Evolutionary conservation across 2,888 invertebrate genomes (phyloP).

Genomic region (Temnothorax ravouxi): DNA sequence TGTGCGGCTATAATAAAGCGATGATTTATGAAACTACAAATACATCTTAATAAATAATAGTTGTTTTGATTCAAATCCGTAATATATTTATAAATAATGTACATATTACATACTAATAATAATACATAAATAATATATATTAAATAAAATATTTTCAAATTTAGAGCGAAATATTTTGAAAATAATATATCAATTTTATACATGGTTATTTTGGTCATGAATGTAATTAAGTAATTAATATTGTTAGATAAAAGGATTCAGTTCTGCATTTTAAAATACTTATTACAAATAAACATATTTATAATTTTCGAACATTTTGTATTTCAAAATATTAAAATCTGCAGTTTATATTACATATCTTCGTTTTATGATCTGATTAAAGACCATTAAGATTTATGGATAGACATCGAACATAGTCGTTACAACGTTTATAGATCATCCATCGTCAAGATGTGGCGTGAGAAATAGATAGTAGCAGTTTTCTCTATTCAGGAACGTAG

Average conservation of each 20-base stretch:
- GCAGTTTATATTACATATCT: background rate
- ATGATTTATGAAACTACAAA: constrained; percentile 63
- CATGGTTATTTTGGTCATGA: background rate
- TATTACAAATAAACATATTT: background rate
- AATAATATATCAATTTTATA: constrained; percentile 8
- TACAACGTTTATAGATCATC: constrained; percentile 33
- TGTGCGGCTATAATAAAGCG: constrained; percentile 83
- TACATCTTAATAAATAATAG: constrained; percentile 46
- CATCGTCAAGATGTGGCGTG: constrained; percentile 29
- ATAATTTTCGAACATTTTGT: background rate
- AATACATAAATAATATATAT: background rate
- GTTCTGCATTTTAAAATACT: background rate
- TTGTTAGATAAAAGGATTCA: background rate
- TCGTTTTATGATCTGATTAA: constrained; percentile 1
- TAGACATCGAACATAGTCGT: background rate
- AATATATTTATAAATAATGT: background rate
- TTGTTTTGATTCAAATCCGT: background rate
- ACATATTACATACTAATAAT: background rate
- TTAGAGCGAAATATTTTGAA: background rate
- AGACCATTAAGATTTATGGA: background rate
- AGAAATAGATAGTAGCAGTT: constrained; percentile 43
- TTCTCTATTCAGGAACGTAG: constrained; percentile 48
- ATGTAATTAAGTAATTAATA: background rate
- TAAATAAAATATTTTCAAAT: background rate
- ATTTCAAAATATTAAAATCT: background rate